Evolutionary conservation across 2,888 invertebrate genomes (phyloP).

Genomic region (Agonopterix heracliana): DNA sequence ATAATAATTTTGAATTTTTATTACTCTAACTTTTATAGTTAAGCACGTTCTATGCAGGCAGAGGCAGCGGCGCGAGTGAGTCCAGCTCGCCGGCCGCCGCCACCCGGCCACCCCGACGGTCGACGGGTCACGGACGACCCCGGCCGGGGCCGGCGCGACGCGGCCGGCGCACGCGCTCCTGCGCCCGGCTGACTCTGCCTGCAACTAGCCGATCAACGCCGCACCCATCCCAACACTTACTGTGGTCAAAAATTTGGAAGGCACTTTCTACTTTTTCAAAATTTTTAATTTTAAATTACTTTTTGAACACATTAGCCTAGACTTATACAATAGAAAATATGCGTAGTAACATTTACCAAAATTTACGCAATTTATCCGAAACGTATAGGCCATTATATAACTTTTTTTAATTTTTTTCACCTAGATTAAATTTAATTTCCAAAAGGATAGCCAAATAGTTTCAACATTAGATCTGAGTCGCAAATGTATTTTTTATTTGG

Average conservation of each 20-base stretch:
- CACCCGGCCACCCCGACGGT: too few relatives aligned
- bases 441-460: slow-evolving; percentile 74
- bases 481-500: slow-evolving; percentile 66
- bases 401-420: slow-evolving; percentile 48
- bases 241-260: slow-evolving; percentile 82
- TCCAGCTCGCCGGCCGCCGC: neutral
- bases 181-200: neutral
- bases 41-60: slow-evolving; percentile 56
- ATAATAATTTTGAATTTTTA: slow-evolving; percentile 77
- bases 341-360: slow-evolving; percentile 76
- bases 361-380: slow-evolving; percentile 71
- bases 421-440: slow-evolving; percentile 68
- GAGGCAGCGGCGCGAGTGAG: slow-evolving; percentile 11
- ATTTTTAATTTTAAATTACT: slow-evolving; percentile 56
- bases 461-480: slow-evolving; percentile 68
- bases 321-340: slow-evolving; percentile 77
- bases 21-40: slow-evolving; percentile 69
- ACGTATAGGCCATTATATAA: slow-evolving; percentile 71
- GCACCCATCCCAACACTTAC: slow-evolving; percentile 76
- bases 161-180: too few relatives aligned
- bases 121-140: too few relatives aligned
- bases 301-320: slow-evolving; percentile 87
- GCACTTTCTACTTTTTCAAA: slow-evolving; percentile 86
- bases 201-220: slow-evolving; percentile 44
- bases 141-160: neutral